These are phyloP conservation scores for Cistogaster globosa DNA, from an alignment of 2,888 invertebrate species.

Conservation along the genomic window DNA sequence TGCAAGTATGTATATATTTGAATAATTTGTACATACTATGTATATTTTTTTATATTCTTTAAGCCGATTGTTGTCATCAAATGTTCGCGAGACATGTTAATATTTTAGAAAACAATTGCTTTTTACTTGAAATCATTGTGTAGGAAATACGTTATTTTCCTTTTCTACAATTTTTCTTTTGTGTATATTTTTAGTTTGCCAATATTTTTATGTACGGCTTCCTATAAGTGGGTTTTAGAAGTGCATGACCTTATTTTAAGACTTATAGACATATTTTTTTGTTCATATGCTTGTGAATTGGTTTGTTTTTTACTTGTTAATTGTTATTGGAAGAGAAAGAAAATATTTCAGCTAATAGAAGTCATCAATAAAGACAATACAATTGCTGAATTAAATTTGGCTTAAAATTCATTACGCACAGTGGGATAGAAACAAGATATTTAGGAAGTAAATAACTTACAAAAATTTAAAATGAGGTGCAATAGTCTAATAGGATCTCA, in stretches of 20 bases:
- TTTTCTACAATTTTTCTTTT: background rate
- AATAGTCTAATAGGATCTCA: no score
- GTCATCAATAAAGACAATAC: background rate
- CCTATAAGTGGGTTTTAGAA: constrained; percentile 58
- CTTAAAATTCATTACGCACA: no score
- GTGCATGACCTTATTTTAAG: constrained; percentile 76
- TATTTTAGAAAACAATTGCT: constrained; percentile 47
- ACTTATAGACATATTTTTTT: constrained; percentile 38
- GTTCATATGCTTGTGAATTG: background rate
- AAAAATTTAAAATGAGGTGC: no score
- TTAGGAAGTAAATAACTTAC: no score
- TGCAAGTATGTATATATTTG: background rate
- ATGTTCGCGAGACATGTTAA: constrained; percentile 56
- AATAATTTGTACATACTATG: background rate
- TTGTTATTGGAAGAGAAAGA: constrained; percentile 37
- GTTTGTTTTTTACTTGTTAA: background rate
- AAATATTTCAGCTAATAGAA: constrained; percentile 42
- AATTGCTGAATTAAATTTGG: no score
- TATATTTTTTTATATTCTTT: constrained; percentile 48
- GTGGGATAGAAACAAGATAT: no score
- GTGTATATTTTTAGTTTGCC: constrained; percentile 29
- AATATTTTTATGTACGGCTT: constrained; percentile 61
- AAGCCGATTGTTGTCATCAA: constrained; percentile 68
- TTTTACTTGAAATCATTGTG: constrained; percentile 45
- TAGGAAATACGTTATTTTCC: constrained; percentile 25